These are phyloP conservation scores for Epizoanthus ramosus DNA, from an alignment of 92 coral and sea anemone genomes.

Conservation along the genomic window DNA sequence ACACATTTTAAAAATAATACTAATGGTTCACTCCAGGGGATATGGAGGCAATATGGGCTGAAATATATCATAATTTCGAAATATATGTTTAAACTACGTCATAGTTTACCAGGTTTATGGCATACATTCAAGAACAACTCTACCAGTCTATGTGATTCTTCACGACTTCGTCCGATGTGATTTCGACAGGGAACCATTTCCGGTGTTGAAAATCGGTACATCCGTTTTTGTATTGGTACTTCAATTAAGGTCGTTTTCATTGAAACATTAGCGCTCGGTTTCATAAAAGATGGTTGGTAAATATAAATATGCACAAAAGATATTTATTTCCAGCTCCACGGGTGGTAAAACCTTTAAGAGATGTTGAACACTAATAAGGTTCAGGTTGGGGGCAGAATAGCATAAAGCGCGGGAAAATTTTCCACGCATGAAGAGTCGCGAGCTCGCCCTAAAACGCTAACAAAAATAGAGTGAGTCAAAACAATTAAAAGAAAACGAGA, in stretches of 20 bases:
- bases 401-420: constrained; percentile 29
- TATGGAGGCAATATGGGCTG: not conserved
- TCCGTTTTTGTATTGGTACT: constrained; percentile 10
- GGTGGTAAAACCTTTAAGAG: not conserved
- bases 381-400: not conserved
- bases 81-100: too few relatives aligned
- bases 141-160: too few relatives aligned
- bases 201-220: not conserved
- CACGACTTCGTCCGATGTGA: too few relatives aligned
- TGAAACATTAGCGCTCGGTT: not conserved
- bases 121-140: too few relatives aligned
- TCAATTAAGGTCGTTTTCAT: not conserved
- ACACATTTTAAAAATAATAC: not conserved
- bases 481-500: too few relatives aligned
- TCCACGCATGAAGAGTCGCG: constrained; percentile 12
- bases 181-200: constrained; percentile 5
- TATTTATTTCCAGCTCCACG: not conserved
- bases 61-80: not conserved
- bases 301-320: not conserved
- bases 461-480: not conserved
- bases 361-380: not conserved
- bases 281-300: not conserved
- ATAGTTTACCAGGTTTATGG: too few relatives aligned
- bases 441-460: not conserved
- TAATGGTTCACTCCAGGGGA: too few relatives aligned